These are phyloP conservation scores for Plagiodera versicolora DNA, from an alignment of 2,888 invertebrate species.

Conservation along the genomic window DNA sequence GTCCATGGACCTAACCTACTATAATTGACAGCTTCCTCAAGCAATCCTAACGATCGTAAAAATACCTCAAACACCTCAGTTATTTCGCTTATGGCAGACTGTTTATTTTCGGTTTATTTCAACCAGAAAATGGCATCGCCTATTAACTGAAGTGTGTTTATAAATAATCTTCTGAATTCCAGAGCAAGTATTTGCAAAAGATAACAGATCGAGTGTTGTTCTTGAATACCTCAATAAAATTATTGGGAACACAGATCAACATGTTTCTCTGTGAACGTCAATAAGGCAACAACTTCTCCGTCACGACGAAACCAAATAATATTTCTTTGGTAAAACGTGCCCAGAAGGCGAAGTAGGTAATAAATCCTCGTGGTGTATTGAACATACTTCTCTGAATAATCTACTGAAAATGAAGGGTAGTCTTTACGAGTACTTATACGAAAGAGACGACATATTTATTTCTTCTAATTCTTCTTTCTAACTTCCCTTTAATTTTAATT, in stretches of 20 bases:
- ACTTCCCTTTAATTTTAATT: too few species aligned
- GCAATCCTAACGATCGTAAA: background rate
- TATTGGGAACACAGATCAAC: background rate
- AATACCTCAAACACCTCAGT: slow-evolving; percentile 5
- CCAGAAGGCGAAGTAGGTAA: too few species aligned
- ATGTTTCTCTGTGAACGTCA: background rate
- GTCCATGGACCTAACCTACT: too few species aligned
- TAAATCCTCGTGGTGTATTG: too few species aligned
- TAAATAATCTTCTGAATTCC: slow-evolving; percentile 20
- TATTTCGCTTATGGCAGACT: slow-evolving; percentile 3
- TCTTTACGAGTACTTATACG: too few species aligned
- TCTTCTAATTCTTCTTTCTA: too few species aligned
- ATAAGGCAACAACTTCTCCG: too few species aligned
- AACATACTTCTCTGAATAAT: too few species aligned
- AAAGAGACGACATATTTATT: too few species aligned
- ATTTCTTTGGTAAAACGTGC: too few species aligned
- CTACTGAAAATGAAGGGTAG: too few species aligned
- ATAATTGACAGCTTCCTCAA: background rate
- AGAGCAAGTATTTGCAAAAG: slow-evolving; percentile 15
- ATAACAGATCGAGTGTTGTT: background rate
- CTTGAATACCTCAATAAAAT: background rate
- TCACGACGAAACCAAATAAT: too few species aligned
- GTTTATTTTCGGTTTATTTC: slow-evolving; percentile 22
- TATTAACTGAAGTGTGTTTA: slow-evolving; percentile 18
- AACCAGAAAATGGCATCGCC: slow-evolving; percentile 12